phyloP scores from a whole-genome alignment of 1,140 invertebrate species.

The Drosophila arizonae region DNA sequence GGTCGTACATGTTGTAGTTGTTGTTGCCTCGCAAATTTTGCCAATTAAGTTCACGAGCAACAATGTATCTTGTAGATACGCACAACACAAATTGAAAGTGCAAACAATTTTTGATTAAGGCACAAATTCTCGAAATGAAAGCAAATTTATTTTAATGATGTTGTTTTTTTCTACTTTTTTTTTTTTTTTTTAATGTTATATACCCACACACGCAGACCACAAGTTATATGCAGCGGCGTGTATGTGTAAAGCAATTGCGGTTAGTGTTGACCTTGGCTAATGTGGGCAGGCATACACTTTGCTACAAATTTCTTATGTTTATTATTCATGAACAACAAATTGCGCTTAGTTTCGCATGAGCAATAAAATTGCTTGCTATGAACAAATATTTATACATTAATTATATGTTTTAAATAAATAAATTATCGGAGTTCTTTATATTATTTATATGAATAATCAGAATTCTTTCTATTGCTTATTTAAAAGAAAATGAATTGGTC shows the following conservation, averaged over 20 bases:
- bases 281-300: neutral
- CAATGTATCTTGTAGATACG: slow-evolving; percentile 28
- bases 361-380: too few relatives aligned
- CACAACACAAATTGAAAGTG: slow-evolving; percentile 32
- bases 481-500: too few relatives aligned
- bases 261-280: slow-evolving; percentile 19
- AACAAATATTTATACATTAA: too few relatives aligned
- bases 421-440: too few relatives aligned
- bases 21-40: slow-evolving; percentile 24
- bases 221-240: neutral
- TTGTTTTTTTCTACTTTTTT: slow-evolving; percentile 32
- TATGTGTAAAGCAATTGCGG: slow-evolving; percentile 8
- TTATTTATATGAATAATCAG: too few relatives aligned
- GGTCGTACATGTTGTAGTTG: slow-evolving; percentile 13
- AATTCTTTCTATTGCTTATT: too few relatives aligned
- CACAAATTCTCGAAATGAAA: slow-evolving; percentile 35
- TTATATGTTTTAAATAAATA: too few relatives aligned
- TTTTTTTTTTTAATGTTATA: slow-evolving; percentile 11
- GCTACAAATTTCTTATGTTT: too few relatives aligned
- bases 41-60: slow-evolving; percentile 60
- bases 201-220: slow-evolving; percentile 26
- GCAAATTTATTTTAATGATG: slow-evolving; percentile 59
- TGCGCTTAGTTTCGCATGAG: too few relatives aligned
- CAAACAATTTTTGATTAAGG: slow-evolving; percentile 38
- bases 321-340: too few relatives aligned